A percentile compares a stretch with the other conserved stretches of the same genome.
Evolutionary conservation across 2,113 vertebrate genomes (phyloP).

Genomic region (Myiagra hebetior): DNA sequence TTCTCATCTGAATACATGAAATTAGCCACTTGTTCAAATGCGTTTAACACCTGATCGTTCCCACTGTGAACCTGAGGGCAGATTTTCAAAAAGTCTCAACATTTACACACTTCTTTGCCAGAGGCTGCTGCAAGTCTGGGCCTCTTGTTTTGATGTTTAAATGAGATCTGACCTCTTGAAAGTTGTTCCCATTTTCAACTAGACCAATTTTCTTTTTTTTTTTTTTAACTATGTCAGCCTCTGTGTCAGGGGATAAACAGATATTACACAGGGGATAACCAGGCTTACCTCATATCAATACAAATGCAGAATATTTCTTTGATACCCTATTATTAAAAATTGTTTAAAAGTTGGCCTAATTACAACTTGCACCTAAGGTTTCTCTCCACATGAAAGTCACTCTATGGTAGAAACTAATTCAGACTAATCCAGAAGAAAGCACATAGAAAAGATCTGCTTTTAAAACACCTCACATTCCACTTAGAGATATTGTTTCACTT

Average conservation of each 20-base stretch:
- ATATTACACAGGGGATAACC: not conserved
- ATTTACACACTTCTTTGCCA: not conserved
- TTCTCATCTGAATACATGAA: not conserved
- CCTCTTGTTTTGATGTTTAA: not conserved
- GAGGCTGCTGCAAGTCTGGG: not conserved
- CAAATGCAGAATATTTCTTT: not conserved
- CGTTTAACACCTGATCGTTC: not conserved
- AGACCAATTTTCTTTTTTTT: fast-evolving
- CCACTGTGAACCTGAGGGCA: not conserved
- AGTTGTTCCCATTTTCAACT: not conserved
- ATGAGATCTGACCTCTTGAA: not conserved
- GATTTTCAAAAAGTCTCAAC: not conserved
- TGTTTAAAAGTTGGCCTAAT: not conserved
- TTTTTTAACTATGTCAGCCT: too few species aligned
- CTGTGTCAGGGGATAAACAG: not conserved
- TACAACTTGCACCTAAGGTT: not conserved
- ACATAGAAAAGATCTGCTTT: not conserved
- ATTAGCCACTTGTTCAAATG: not conserved
- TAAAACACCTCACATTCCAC: not conserved
- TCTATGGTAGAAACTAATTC: not conserved
- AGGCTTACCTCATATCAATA: not conserved
- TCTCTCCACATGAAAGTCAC: not conserved
- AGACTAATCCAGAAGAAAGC: not conserved
- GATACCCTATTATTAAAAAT: not conserved
- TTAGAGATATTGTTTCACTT: not conserved